Evolutionary conservation across 2,888 invertebrate genomes (phyloP).

Genomic region (Drosophila macrospina): DNA sequence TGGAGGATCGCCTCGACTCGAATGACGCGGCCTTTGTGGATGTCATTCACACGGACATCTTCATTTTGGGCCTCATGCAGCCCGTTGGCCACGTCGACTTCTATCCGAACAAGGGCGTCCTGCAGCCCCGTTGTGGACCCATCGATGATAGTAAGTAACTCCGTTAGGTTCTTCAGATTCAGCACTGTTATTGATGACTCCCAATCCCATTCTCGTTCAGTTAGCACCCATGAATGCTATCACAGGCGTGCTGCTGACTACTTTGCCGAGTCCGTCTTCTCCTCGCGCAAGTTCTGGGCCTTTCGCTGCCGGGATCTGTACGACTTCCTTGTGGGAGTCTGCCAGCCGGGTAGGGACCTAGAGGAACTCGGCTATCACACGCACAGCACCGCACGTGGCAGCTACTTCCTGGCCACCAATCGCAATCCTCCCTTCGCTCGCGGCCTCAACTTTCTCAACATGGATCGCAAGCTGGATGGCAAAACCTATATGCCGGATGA

Average conservation of each 20-base stretch:
- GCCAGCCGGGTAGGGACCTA: slow-evolving; percentile 64
- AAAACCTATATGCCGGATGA: slow-evolving; percentile 11
- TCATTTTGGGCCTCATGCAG: slow-evolving; percentile 86
- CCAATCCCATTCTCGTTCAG: too few species aligned
- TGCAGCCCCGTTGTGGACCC: slow-evolving; percentile 87
- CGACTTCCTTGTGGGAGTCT: slow-evolving; percentile 86
- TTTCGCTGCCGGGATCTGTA: slow-evolving; percentile 84
- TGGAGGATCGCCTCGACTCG: slow-evolving; percentile 86
- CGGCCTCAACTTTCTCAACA: background rate
- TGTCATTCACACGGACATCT: slow-evolving; percentile 88
- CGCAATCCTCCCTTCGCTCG: slow-evolving; percentile 52
- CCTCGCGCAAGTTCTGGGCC: slow-evolving; percentile 86
- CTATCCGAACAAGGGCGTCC: slow-evolving; percentile 87
- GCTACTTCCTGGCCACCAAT: slow-evolving; percentile 85
- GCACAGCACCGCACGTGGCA: slow-evolving; percentile 82
- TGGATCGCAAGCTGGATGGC: slow-evolving; percentile 11
- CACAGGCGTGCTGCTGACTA: slow-evolving; percentile 87
- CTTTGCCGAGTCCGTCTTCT: slow-evolving; percentile 87
- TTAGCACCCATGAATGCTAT: slow-evolving; percentile 85
- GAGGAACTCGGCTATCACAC: slow-evolving; percentile 86
- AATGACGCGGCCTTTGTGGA: slow-evolving; percentile 88
- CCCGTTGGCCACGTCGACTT: slow-evolving; percentile 87
- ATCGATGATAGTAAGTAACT: slow-evolving; percentile 9
- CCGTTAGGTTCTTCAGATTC: background rate
- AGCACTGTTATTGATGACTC: too few species aligned